phyloP scores from a whole-genome alignment of 2,797 vertebrate genomes.

The Sebastes melanostomus region DNA sequence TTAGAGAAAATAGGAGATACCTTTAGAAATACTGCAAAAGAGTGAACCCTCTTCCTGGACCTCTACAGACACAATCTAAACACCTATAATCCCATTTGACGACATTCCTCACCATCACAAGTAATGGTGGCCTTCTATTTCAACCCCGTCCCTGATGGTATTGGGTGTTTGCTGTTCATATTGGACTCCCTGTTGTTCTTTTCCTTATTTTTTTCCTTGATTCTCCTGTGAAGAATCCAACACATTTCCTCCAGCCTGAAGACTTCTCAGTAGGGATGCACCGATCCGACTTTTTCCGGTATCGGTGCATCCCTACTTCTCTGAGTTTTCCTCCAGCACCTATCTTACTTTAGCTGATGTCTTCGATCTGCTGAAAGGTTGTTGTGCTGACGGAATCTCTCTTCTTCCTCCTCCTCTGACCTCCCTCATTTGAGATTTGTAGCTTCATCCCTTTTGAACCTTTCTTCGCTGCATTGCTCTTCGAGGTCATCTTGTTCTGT shows the following conservation, averaged over 20 bases:
- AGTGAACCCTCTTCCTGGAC: too few species aligned
- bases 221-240: not conserved
- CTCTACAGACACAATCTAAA: not conserved
- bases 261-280: not conserved
- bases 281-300: too few species aligned
- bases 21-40: not conserved
- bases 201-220: not conserved
- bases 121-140: not conserved
- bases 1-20: not conserved
- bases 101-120: not conserved
- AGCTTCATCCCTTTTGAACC: not conserved
- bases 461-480: not conserved
- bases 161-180: not conserved
- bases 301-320: not conserved
- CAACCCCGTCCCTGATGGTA: not conserved
- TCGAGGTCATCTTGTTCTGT: not conserved
- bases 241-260: not conserved
- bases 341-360: not conserved
- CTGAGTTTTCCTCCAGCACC: not conserved
- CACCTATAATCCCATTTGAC: not conserved
- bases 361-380: not conserved
- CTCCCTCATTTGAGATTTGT: not conserved
- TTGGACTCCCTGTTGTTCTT: not conserved
- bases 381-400: not conserved
- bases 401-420: not conserved